Base-by-base conservation (phyloP, 2,888 invertebrate genomes). In the Andrena flavipes region DNA sequence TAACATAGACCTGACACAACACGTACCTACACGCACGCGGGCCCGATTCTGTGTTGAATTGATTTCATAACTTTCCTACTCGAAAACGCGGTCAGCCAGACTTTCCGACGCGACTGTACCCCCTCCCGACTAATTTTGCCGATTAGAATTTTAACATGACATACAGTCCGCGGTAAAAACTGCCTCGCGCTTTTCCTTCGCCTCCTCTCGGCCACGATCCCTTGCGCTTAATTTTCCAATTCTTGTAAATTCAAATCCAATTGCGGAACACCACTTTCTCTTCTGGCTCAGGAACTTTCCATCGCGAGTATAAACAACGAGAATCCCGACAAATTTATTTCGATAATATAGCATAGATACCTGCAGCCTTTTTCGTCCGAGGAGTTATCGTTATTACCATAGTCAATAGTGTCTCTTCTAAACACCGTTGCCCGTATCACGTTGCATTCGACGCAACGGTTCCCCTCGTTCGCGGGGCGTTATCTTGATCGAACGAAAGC, bases 121-220 rank as follows among this genome's bases (percentile, higher is more conserved):
- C 83, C 82, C 86, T 76, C 85, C 64, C 88, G 88, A 92, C 91
- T 93, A 92, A 93, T 93, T 93, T 92, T 91, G 90, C 90, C 91
- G 92, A 93, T 93, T 93, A 92, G 92, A 93, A 92, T 92, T 92
- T 91, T 89, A 90, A 89, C 90, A 87, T 89, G 84, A 81, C 62
- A 90, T 91, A 91, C 91, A 92, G 86, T 87, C 87, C 63, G 65
- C 60, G 35, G 10, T 71, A 81, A 82, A 86, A 89, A 65, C 82
- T 1, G 10, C 16, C 63, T 10, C 10, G 23, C 48, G n/a, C 63
- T 74, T 67, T 70, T 71, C 71, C 54, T n/a, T 49, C 30, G 33
- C 13, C 42, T 13, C 13, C 42, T 13, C 42, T 42, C 4, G 13
- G 13, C 42, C 42, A 4, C 13, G 13, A 42, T 42, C 13, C 13